These are phyloP conservation scores for Acrobasis suavella DNA, from an alignment of 2,888 invertebrate species.

Conservation along the genomic window DNA sequence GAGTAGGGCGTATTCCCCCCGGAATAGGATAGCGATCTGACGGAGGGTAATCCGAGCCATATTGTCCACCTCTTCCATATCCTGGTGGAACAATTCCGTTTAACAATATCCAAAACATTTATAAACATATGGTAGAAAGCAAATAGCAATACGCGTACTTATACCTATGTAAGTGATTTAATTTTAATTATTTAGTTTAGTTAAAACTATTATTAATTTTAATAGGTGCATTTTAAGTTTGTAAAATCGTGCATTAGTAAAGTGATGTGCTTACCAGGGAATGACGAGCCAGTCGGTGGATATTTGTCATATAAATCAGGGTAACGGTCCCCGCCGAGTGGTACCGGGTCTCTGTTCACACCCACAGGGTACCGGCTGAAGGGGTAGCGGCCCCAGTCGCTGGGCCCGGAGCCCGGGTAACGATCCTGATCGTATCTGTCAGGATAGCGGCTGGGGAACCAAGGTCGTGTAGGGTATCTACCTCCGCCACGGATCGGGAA, in stretches of 20 bases:
- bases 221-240: too few species aligned
- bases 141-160: too few species aligned
- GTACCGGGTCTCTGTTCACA: conserved; percentile 75
- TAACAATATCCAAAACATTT: background rate
- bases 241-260: conserved; percentile 17
- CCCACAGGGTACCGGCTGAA: conserved; percentile 72
- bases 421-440: conserved; percentile 78
- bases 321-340: conserved; percentile 76
- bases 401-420: conserved; percentile 56
- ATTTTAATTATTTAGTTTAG: background rate
- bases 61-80: conserved; percentile 70
- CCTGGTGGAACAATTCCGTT: conserved; percentile 47
- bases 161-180: background rate
- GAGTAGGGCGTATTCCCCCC: conserved; percentile 74
- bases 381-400: conserved; percentile 74
- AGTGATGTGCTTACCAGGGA: conserved; percentile 68
- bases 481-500: conserved; percentile 60
- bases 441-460: conserved; percentile 65
- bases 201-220: background rate
- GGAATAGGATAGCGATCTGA: conserved; percentile 69
- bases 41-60: conserved; percentile 62
- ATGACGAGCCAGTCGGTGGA: conserved; percentile 81
- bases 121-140: too few species aligned
- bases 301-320: conserved; percentile 80
- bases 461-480: conserved; percentile 62